Base-by-base conservation (phyloP, 2,797 vertebrate genomes). In the Mormyrus proboscirostris region DNA sequence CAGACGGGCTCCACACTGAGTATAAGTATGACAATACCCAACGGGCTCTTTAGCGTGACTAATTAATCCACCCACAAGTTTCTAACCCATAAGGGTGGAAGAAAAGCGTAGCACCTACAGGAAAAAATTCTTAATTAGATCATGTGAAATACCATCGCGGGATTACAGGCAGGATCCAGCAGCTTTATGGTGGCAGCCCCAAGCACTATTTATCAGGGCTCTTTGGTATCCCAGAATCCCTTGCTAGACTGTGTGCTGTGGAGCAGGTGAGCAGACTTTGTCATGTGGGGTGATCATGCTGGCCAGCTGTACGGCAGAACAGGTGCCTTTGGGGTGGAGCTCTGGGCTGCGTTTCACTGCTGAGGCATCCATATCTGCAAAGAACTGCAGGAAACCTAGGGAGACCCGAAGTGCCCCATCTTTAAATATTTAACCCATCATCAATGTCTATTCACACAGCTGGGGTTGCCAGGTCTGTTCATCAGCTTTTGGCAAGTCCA, bases 101-200 rank as follows among this genome's bases (percentile, higher is more conserved):
- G 53, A 41, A 44, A 59, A 59, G 12, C 25, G 4, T 33, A 57
- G 86, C 86, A 57, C 53, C 53, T 57, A n/a, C 53, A 38, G 51
- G 14, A 38, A 57, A 87, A 87, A 86, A 86, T 16, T 33, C 84
- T 86, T 86, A 86, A 86, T 86, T 86, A 86, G 84, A 86, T 86
- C 84, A 55, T 86, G 25, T 5, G 49, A 86, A 86, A 53, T 49
- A 86, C 84, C 84, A 51, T 86, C 47, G 4, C 22, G 49, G 51
- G 53, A 87, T 87, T 59, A 87, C 53, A 87, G 84, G 22, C n/a
- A 44, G 4, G 25, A 87, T 87, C 51, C 29, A 57, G 86, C 12
- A 59, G 86, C 53, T 57, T 87, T 41, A 38, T 51, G 50, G 25
- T 86, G 4, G 50, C 51, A 86, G 50, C 85, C 12, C 29, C 3